phyloP scores from a whole-genome alignment of 2,113 vertebrate genomes.

The Periophthalmus modestus region DNA sequence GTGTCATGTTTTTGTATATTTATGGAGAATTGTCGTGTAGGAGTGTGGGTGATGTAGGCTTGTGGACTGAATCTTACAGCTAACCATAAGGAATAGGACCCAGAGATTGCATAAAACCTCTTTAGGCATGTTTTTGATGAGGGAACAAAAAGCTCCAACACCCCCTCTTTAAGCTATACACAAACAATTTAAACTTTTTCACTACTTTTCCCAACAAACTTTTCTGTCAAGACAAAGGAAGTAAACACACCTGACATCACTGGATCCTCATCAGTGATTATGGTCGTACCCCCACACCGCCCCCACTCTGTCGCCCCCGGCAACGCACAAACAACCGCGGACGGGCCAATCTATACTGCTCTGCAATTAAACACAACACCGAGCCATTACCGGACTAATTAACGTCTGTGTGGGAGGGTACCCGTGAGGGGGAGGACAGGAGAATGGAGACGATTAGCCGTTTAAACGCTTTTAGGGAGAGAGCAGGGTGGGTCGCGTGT shows the following conservation, averaged over 20 bases:
- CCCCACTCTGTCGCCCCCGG: neutral
- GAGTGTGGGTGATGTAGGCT: too few relatives aligned
- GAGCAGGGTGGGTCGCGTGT: too few relatives aligned
- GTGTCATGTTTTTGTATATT: too few relatives aligned
- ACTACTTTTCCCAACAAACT: neutral
- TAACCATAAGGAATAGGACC: too few relatives aligned
- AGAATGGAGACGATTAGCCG: neutral
- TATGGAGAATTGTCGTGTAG: too few relatives aligned
- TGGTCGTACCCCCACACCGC: neutral
- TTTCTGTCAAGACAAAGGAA: neutral
- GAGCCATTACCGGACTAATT: conserved; percentile 68
- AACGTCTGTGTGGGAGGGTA: conserved; percentile 28
- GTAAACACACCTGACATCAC: conserved; percentile 24
- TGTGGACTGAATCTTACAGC: too few relatives aligned
- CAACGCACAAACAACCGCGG: conserved; percentile 3
- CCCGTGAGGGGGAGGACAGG: neutral
- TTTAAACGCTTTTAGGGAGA: neutral
- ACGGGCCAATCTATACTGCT: conserved; percentile 46
- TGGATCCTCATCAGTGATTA: conserved; percentile 21
- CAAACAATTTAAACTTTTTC: too few relatives aligned
- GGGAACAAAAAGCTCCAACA: too few relatives aligned
- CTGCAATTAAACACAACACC: conserved; percentile 74
- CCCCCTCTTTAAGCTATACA: too few relatives aligned
- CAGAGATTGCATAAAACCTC: too few relatives aligned
- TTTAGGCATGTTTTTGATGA: too few relatives aligned